phyloP scores from a whole-genome alignment of 2,888 invertebrate species.

The Lamproptera curius region DNA sequence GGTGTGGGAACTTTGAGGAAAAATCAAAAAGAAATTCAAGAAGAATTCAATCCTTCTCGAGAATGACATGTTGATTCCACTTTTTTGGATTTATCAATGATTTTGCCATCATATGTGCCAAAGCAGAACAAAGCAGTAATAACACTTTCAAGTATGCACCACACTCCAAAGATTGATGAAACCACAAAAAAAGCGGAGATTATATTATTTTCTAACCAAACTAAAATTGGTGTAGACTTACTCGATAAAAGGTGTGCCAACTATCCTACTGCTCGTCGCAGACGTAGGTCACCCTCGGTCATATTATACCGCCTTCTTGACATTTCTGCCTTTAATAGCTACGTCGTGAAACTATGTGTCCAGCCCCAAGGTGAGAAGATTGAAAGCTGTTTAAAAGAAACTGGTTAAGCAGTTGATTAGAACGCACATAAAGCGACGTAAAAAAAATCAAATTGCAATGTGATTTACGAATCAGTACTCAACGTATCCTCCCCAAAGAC shows the following conservation, averaged over 20 bases:
- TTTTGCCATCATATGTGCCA: conserved; percentile 17
- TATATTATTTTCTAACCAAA: conserved; percentile 17
- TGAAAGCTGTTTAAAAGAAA: no score
- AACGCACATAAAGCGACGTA: no score
- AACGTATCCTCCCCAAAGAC: no score
- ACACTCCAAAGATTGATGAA: conserved; percentile 6
- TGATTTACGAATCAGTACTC: no score
- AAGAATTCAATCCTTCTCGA: conserved; percentile 20
- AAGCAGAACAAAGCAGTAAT: conserved; percentile 19
- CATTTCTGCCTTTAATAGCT: conserved; percentile 18
- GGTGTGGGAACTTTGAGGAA: conserved; percentile 24
- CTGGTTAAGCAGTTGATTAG: no score
- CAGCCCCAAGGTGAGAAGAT: no score
- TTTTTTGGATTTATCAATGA: conserved; percentile 27
- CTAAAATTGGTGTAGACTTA: conserved; percentile 21
- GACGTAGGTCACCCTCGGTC: conserved; percentile 8
- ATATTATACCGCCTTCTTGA: conserved; percentile 21
- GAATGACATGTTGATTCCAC: conserved; percentile 13
- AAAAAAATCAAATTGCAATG: no score
- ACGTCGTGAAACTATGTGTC: no score
- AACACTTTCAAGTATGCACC: conserved; percentile 18
- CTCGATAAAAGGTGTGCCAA: conserved; percentile 23
- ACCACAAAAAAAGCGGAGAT: conserved; percentile 21
- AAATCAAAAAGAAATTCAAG: conserved; percentile 18
- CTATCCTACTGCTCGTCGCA: conserved; percentile 19